phyloP scores from a whole-genome alignment of 2,888 invertebrate species.

The Diarsia mendica region DNA sequence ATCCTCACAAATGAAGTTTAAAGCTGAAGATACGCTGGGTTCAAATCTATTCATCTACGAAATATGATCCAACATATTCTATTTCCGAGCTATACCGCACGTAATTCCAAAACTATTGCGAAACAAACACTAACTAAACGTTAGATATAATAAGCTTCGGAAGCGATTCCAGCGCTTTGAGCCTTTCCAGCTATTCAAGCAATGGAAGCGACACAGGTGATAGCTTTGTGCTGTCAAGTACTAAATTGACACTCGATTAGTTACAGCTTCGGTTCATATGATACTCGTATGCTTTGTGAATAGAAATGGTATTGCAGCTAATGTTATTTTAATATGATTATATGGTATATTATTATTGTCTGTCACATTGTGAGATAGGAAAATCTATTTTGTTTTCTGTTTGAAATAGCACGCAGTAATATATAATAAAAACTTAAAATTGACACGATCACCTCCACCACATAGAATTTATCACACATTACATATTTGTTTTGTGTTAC shows the following conservation, averaged over 20 bases:
- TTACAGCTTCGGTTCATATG: constrained; percentile 3
- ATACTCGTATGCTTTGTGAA: not conserved
- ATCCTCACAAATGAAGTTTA: not conserved
- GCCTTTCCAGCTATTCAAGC: constrained; percentile 1
- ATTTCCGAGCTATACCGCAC: not conserved
- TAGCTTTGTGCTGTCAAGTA: constrained; percentile 35
- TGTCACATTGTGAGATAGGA: not conserved
- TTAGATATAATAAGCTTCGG: constrained; percentile 17
- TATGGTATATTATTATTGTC: not conserved
- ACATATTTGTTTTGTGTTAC: too few species aligned
- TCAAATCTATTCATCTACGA: not conserved
- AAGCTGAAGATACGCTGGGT: not conserved
- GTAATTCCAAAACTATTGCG: constrained; percentile 18
- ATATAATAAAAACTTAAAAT: not conserved
- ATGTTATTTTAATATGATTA: not conserved
- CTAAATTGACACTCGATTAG: constrained; percentile 35
- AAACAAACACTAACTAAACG: not conserved
- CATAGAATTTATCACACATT: not conserved
- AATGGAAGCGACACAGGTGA: constrained; percentile 25
- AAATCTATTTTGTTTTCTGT: not conserved
- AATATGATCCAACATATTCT: not conserved
- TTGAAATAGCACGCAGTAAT: not conserved
- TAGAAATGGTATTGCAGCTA: constrained; percentile 11
- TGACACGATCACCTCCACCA: too few species aligned
- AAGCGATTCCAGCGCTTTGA: constrained; percentile 22